Evolutionary conservation across 2,888 invertebrate genomes (phyloP).

Genomic region (Epiblema foenella): DNA sequence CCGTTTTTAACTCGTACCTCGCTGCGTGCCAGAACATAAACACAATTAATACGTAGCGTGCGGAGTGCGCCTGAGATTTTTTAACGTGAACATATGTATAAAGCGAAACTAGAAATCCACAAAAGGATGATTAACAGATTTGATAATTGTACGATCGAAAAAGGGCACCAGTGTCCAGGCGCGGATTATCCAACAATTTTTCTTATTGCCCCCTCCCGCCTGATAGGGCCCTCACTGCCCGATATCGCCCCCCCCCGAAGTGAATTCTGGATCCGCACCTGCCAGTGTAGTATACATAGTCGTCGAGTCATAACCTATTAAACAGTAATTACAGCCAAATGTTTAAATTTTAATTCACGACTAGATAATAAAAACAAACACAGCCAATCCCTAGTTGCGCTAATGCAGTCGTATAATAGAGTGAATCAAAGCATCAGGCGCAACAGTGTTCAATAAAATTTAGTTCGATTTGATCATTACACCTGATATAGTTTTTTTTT

Average conservation of each 20-base stretch:
- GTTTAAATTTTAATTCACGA: background rate
- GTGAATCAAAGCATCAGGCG: background rate
- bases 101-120: background rate
- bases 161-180: no score
- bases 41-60: background rate
- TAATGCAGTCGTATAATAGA: background rate
- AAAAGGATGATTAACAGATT: background rate
- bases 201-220: no score
- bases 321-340: background rate
- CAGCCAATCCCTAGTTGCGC: background rate
- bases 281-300: background rate
- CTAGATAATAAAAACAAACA: conserved; percentile 16
- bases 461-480: no score
- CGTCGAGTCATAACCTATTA: background rate
- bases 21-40: background rate
- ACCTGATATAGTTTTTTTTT: background rate
- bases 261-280: no score
- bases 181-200: no score
- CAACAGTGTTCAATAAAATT: background rate
- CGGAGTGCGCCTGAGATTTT: background rate
- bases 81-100: background rate
- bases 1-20: background rate
- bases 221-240: no score
- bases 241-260: no score
- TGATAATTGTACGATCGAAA: background rate